Percentiles rank a stretch among this genome's conserved stretches.
phyloP scores from a whole-genome alignment of 2,888 invertebrate species.

The Archips xylosteana region DNA sequence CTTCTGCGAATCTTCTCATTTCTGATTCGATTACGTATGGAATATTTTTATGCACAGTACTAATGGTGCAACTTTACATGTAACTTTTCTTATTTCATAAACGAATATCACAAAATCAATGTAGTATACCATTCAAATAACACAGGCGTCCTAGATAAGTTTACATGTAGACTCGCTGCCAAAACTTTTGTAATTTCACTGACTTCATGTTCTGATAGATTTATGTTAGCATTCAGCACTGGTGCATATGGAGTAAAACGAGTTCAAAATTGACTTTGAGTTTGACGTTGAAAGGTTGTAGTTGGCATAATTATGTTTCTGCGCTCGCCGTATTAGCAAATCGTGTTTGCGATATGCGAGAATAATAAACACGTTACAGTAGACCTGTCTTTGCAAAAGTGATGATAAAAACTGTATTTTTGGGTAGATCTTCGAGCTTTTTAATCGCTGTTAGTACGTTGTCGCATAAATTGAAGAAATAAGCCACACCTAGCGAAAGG shows the following conservation, averaged over 20 bases:
- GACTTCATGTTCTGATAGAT: slow-evolving; percentile 40
- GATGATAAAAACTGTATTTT: no score
- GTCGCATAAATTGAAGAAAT: no score
- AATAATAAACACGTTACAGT: no score
- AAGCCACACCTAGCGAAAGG: no score
- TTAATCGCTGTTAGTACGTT: no score
- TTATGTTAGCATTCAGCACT: slow-evolving; percentile 33
- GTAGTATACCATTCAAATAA: slow-evolving; percentile 21
- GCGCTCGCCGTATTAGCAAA: background rate
- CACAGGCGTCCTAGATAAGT: slow-evolving; percentile 39
- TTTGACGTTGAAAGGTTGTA: slow-evolving; percentile 15
- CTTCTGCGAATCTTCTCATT: no score
- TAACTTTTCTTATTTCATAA: background rate
- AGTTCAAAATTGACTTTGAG: slow-evolving; percentile 21
- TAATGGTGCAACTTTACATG: background rate
- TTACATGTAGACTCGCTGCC: slow-evolving; percentile 32
- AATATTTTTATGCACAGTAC: no score
- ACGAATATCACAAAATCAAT: background rate
- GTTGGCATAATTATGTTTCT: background rate
- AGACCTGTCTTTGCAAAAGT: no score
- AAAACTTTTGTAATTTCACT: slow-evolving; percentile 43
- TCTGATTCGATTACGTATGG: no score
- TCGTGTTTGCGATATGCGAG: background rate
- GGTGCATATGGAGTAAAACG: slow-evolving; percentile 26
- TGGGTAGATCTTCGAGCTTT: no score